Conservation (phyloP, 1,140 invertebrate genomes). For the Agrilus planipennis region DNA sequence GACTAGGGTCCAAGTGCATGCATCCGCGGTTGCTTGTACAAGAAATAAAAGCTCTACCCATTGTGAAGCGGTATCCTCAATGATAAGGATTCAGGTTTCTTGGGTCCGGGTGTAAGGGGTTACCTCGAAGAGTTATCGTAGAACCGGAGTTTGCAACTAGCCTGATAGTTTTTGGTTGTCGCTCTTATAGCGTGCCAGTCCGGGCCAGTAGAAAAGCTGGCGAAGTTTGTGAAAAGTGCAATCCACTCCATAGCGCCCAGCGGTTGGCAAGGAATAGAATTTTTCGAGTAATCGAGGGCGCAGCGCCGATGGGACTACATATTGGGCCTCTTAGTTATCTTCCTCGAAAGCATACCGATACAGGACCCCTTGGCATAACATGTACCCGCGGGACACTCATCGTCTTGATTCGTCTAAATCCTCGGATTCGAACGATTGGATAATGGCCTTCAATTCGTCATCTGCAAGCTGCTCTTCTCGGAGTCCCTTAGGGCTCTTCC, state of each 20-base stretch:
- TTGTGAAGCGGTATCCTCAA: conserved; percentile 24
- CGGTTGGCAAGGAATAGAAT: no score
- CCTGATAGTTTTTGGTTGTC: conserved; percentile 16
- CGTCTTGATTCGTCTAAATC: no score
- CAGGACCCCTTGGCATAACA: no score
- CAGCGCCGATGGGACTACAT: conserved; percentile 18
- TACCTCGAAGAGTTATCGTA: conserved; percentile 16
- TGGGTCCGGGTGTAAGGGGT: conserved; percentile 17
- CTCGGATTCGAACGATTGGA: no score
- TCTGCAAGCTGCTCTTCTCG: no score
- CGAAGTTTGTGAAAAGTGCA: conserved; percentile 18
- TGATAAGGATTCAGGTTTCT: conserved; percentile 24
- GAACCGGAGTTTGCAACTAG: conserved; percentile 13
- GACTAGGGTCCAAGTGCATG: conserved; percentile 18
- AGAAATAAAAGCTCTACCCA: conserved; percentile 30
- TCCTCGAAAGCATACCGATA: neutral
- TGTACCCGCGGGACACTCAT: no score
- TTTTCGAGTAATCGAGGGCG: conserved; percentile 10
- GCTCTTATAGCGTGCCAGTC: conserved; percentile 21
- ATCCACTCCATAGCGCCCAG: conserved; percentile 21
- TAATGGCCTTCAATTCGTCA: no score
- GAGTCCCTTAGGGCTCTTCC: no score
- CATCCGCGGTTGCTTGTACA: conserved; percentile 19
- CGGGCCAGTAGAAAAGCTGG: conserved; percentile 23
- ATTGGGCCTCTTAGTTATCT: conserved; percentile 9